Conservation (phyloP, 2,797 vertebrate genomes). For the Eulemur coronatus region DNA sequence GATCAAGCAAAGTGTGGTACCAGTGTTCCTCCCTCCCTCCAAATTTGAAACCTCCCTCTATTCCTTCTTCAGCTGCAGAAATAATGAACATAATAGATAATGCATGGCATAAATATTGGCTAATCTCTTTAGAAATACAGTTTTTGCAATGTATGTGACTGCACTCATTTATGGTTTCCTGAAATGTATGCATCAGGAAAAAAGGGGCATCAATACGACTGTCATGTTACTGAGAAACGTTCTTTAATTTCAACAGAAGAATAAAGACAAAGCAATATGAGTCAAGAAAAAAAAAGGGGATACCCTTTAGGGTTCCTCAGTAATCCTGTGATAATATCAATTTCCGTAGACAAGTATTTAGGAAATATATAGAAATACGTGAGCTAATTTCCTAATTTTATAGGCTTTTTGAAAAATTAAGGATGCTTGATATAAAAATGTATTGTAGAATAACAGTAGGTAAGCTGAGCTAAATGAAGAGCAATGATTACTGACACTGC, state of each 20-base stretch:
- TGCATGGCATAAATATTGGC: background rate
- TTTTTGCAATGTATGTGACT: background rate
- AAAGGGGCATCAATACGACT: background rate
- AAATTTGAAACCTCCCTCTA: background rate
- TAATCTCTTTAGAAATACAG: background rate
- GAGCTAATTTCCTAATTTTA: background rate
- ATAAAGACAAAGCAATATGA: background rate
- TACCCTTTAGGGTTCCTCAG: background rate
- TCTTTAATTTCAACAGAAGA: background rate
- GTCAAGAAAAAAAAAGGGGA: background rate
- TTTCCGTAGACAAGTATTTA: background rate
- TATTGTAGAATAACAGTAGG: background rate
- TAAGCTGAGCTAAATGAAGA: background rate
- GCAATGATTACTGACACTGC: background rate
- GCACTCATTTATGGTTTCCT: background rate
- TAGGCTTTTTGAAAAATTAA: background rate
- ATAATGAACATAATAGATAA: background rate
- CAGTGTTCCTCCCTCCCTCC: background rate
- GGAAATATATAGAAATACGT: background rate
- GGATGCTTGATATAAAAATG: background rate
- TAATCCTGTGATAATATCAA: background rate
- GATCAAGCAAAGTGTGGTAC: background rate
- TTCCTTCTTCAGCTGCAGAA: background rate
- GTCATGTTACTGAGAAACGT: background rate
- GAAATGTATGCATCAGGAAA: background rate